Base-by-base conservation (phyloP, 2,797 vertebrate species). In the Enteromius afrohamiltoni region DNA sequence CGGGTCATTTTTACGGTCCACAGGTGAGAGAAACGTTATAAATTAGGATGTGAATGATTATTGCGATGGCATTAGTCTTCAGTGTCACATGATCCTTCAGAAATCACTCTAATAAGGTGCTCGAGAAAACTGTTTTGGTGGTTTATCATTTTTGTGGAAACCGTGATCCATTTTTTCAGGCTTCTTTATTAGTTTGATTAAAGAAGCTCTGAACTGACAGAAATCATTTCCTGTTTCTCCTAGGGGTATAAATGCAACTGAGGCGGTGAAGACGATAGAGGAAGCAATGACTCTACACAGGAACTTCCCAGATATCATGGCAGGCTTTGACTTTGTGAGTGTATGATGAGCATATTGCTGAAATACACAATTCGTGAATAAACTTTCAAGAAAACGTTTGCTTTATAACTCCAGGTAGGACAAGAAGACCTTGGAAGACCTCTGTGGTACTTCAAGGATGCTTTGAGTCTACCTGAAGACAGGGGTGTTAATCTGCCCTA, bases 311-410 rank as follows among this genome's bases (percentile, higher is more conserved):
- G 93, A 94, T 37, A 93, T 91, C 76, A 90, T 98, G 94, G 96
- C 95, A 69, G 97, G 98, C 19, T 99, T 98, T 85, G 97, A 98
- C 89, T 86, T 98, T 95, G 97, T 98, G 91, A 95, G 83, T 85
- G 51, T 21, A 71, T 51, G n/a, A 31, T 47, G 4, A 76, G 49
- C 73, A 16, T 21, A 47, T 71, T 58, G 16, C 13, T 80, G 16
- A 53, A 42, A 69, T 23, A 19, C 37, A 23, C 21, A 49, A 69
- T 16, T 34, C 11, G 31, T 81, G 31, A 55, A 79, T 42, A n/a
- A 47, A 77, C 79, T 17, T 58, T 21, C 13, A 45, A 1, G 19
- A 68, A 55, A 8, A 40, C 65, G 40, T 23, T 40, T 51, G 67
- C 42, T 82, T 2, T 49, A 16, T 80, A 83, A 37, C 45, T 84